Base-by-base conservation (phyloP, 2,888 invertebrate genomes). In the Nycteola revayana region DNA sequence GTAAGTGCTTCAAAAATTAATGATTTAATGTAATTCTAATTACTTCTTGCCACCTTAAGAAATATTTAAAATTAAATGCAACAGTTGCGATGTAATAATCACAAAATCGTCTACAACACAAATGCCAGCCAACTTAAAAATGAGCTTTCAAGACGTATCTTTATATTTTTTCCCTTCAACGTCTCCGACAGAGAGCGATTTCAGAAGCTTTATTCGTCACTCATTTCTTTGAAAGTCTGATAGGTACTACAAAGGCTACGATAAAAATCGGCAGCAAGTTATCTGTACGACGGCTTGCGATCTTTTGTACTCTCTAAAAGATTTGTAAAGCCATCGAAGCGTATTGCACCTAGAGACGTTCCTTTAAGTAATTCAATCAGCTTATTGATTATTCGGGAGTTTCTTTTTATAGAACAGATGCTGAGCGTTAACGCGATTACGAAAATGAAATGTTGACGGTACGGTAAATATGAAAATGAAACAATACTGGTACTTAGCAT, bases 261-360 rank as follows among this genome's bases (percentile, higher is more conserved):
- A 74, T 73, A 66, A 66, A n/a, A 68, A 74, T 72, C 71, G 54
- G 58, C 46, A 60, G 61, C 51, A 57, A 62, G 66, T 65, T 69
- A 71, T 69, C 64, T 58, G 60, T 43, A 46, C 39, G 49, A 32
- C 51, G 53, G 49, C 62, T 58, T 47, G 45, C 55, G 55, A 61
- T 64, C 62, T 65, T 65, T 62, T 56, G 55, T 58, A 59, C 55
- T 56, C 60, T 55, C 40, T 60, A 66, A 62, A 58, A 60, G 63
- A 64, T 59, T 67, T 56, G 63, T 63, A 60, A 52, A 56, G 42
- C 52, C 55, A 60, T 47, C 55, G 56, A 49, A 60, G 50, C 55
- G 48, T 53, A 54, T 48, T 53, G 47, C 57, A 50, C 44, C 45
- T 50, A 53, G 31, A 51, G 38, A 46, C 33, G 49, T 22, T 40